Evolutionary conservation across 2,888 invertebrate genomes (phyloP).

Genomic region (Ethmia dodecea): DNA sequence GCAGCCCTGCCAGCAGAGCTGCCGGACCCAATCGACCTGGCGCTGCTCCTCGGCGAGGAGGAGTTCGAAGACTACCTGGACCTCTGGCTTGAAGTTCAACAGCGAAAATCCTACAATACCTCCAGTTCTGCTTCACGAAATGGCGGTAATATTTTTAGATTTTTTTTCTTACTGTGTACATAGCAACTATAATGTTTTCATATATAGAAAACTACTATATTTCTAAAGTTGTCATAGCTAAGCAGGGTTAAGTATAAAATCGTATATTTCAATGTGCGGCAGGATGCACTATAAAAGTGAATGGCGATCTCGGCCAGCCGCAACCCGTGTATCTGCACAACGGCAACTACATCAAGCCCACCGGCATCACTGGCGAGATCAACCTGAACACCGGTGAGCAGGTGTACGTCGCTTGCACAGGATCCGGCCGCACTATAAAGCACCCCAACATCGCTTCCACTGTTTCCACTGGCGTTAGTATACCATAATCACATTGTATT

Average conservation of each 20-base stretch:
- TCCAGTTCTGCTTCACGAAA: constrained; percentile 16
- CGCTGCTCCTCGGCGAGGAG: constrained; percentile 54
- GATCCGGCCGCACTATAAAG: constrained; percentile 40
- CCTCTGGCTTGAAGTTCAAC: constrained; percentile 48
- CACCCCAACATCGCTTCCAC: constrained; percentile 43
- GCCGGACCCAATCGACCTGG: constrained; percentile 53
- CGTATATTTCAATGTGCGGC: constrained; percentile 1
- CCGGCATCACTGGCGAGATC: constrained; percentile 48
- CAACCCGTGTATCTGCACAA: constrained; percentile 78
- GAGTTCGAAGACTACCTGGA: constrained; percentile 69
- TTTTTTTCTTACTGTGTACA: no score
- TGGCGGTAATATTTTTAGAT: no score
- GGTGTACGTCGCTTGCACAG: constrained; percentile 50
- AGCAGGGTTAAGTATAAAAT: not conserved
- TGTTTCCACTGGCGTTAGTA: constrained; percentile 42
- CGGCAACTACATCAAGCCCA: constrained; percentile 41
- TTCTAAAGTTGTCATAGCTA: no score
- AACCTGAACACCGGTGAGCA: constrained; percentile 43
- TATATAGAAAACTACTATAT: no score
- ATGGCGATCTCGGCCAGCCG: constrained; percentile 71
- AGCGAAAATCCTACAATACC: constrained; percentile 34
- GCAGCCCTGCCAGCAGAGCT: constrained; percentile 31
- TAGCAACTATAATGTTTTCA: no score
- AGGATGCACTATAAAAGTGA: constrained; percentile 65
- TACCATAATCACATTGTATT: no score